Evolutionary conservation across 2,888 invertebrate species (phyloP).

Genomic region (Megalurothrips usitatus): DNA sequence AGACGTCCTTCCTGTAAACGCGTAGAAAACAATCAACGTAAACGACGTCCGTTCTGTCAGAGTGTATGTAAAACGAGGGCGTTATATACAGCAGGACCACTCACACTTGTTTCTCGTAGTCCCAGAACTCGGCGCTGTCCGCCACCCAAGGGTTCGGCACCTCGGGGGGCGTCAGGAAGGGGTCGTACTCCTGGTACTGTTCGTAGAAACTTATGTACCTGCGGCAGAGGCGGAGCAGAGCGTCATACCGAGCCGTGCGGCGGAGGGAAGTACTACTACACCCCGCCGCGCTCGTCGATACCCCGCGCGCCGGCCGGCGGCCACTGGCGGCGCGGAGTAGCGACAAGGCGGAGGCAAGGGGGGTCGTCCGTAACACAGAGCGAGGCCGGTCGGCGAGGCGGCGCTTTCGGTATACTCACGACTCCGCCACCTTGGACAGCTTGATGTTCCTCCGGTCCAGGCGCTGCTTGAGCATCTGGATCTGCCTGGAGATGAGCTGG

Average conservation of each 20-base stretch:
- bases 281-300: background rate
- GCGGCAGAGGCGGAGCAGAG: slow-evolving; percentile 37
- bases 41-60: no score
- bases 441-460: slow-evolving; percentile 83
- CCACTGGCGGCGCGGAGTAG: background rate
- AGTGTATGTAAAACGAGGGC: no score
- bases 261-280: background rate
- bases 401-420: slow-evolving; percentile 76
- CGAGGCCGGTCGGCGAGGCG: background rate
- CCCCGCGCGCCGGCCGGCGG: background rate
- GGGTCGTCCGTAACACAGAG: background rate
- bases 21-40: slow-evolving; percentile 30
- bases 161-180: slow-evolving; percentile 88
- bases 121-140: slow-evolving; percentile 96
- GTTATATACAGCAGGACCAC: no score
- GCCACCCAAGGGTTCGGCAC: slow-evolving; percentile 96
- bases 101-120: slow-evolving; percentile 86
- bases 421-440: slow-evolving; percentile 90
- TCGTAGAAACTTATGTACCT: slow-evolving; percentile 88
- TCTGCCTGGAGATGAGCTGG: slow-evolving; percentile 49
- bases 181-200: slow-evolving; percentile 95
- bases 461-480: slow-evolving; percentile 67
- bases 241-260: no score
- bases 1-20: slow-evolving; percentile 76
- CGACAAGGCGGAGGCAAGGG: background rate